Base-by-base conservation (phyloP, 2,888 invertebrate species). In the Thymelicus acteon region DNA sequence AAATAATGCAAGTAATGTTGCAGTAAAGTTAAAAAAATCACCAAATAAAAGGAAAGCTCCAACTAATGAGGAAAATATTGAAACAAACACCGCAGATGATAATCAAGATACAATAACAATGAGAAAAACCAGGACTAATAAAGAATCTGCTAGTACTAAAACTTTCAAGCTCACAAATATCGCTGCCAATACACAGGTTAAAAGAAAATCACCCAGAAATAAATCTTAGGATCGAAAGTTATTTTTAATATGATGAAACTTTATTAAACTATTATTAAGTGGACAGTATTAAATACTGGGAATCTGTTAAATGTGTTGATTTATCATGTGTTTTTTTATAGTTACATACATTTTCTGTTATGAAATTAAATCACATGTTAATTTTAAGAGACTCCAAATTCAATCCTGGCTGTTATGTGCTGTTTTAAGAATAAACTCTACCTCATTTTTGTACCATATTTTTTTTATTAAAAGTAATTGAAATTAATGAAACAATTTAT, bases 131-230 rank as follows among this genome's bases (percentile, higher is more conserved):
- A 64, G 39, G 4, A 19, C 64, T 15, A 63, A 63, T 49, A 24
- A 15, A 48, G 44, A 4, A 40, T 40, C 47, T 40, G 39, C 13
- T 49, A 37, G 1, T 19, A 37, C n/a, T 15, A 54, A 54, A 52
- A 19, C 52, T 52, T 7, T 10, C 8, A 19, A 54, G 8, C 15
- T 19, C 15, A 52, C 15, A 52, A 52, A 31, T 31, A 12, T 7
- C n/a, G 58, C 13, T 12, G 2, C 31, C 19, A 57, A 57, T 47
- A 37, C 13, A 44, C 52, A 44, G 31, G 10, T 31, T 61, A 78
- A 78, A 74, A 75, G 79, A 72, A 84, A 81, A 74, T 82, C 80
- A 66, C 74, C 80, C 31, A 79, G 75, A 75, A 76, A 72, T 69
- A 80, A 78, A 75, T 31, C 24, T 1, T 54, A 24, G 52, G 7